Base-by-base conservation (phyloP, 2,797 vertebrate species). In the Danio tinwini region DNA sequence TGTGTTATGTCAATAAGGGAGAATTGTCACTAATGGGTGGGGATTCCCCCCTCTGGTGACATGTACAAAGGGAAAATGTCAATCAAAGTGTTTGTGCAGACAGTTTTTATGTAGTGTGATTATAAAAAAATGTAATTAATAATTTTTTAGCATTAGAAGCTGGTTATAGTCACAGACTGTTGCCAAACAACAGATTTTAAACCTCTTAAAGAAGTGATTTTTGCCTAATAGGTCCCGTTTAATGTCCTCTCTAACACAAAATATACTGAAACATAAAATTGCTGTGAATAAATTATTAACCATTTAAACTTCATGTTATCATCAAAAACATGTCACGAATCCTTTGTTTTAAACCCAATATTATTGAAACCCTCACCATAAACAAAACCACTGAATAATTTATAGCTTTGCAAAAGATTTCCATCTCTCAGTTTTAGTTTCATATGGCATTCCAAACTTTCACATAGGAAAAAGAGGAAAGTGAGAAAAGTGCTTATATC, bases 321-420 rank as follows among this genome's bases (percentile, higher is more conserved):
- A 1, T 55, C 44, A 64, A 75, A 53, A 8, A 9, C 6, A 37
- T 29, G 37, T 42, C 61, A 21, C 80, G 81, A 82, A 47, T 19
- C 56, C 50, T 29, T 39, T 70, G 12, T 19, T 42, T 21, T 16
- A 39, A 53, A 71, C 40, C 53, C 6, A 21, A 64, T 44, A 68
- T 61, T 21, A 56, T 50, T 44, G 19, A 17, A 68, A 52, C 19
- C 39, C 2, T 17, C 12, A n/a, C 21, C 50, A 73, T 59, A 73
- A 21, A 72, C 29, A 78, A 69, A n/a, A 6, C n/a, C 74, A 53
- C 85, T 91, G 85, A 88, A 91, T 90, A 86, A 92, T 92, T 92
- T 85, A 91, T 75, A 58, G 82, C 68, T 78, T 83, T 85, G 88
- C 88, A 86, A 89, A 89, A 90, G 89, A 90, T 90, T 89, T 88